These are phyloP conservation scores for Melieria picta DNA, from an alignment of 2,888 invertebrate genomes.

Conservation along the genomic window DNA sequence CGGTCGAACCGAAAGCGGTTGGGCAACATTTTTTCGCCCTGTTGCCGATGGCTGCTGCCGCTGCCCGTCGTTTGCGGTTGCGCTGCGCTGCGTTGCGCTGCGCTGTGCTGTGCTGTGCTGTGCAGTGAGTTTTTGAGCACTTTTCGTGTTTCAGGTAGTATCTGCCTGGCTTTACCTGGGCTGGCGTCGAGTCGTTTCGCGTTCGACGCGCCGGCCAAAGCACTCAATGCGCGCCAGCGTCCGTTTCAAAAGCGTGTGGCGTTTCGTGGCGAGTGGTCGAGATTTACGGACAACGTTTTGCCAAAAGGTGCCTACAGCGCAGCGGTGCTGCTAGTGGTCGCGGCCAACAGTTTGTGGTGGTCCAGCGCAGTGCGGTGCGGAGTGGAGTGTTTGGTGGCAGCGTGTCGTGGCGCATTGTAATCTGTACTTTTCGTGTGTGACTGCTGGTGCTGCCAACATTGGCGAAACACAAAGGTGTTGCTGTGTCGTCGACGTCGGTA, in stretches of 20 bases:
- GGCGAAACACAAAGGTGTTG: slow-evolving; percentile 14
- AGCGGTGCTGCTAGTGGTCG: background rate
- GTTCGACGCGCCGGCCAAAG: background rate
- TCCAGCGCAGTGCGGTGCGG: slow-evolving; percentile 2
- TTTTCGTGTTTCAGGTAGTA: slow-evolving; percentile 44
- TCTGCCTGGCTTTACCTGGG: slow-evolving; percentile 41
- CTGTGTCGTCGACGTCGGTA: background rate
- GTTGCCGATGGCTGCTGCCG: slow-evolving; percentile 52
- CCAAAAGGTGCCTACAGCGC: background rate
- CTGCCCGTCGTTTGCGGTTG: slow-evolving; percentile 23
- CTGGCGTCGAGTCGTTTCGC: background rate
- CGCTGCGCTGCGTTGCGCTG: background rate
- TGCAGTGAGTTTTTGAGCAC: slow-evolving; percentile 32
- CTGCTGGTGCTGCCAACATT: slow-evolving; percentile 24
- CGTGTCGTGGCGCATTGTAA: slow-evolving; percentile 42
- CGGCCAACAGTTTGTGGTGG: background rate
- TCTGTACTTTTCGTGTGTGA: slow-evolving; percentile 45
- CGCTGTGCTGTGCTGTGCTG: too few relatives aligned
- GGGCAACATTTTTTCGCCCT: slow-evolving; percentile 57
- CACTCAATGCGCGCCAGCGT: slow-evolving; percentile 47
- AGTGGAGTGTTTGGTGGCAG: background rate
- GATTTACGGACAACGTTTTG: slow-evolving; percentile 56
- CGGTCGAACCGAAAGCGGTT: slow-evolving; percentile 49
- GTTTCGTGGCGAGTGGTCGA: slow-evolving; percentile 64
- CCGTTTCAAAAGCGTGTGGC: slow-evolving; percentile 64